Evolutionary conservation across 2,888 invertebrate genomes (phyloP), one percentile per base, ranked within the genome.

Genomic region (Ectropis crepuscularia): DNA sequence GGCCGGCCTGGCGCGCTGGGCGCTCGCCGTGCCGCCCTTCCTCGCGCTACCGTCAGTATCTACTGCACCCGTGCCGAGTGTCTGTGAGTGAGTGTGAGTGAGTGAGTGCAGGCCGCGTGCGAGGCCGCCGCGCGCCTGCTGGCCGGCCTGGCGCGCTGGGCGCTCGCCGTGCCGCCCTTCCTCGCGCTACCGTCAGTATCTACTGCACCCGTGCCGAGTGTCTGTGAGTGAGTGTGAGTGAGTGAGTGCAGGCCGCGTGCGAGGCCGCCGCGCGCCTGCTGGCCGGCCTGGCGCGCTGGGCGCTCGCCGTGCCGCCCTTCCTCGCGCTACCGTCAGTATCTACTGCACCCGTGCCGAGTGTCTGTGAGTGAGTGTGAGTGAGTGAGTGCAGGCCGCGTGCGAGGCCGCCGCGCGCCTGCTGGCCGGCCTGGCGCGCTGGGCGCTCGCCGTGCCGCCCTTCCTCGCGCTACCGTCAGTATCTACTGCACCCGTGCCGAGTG

Each of bases 61-160:
- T 28, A 28, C 16, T 28, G 16, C 16, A 28, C 16, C 16, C 16
- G 16, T 28, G 16, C 16, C 16, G 2, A 1, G 16, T 28, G 16
- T 28, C 16, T 28, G 16, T 39, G 51, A 6, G 95, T 97, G 6
- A 96, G 97, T 75, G 97, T 98, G 10, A 95, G 97, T 89, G 94
- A 98, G 76, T 98, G 98, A 74, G 95, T 98, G 79, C 98, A 99
- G 91, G 98, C 97, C 79, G 97, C 98, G 55, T 99, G 98, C 90
- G 99, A 99, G 93, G 97, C 97, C 73, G 98, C 98, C 36, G 98
- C 99, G 2, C 93, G 99, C 53, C 94, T 99, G 59, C 94, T 99
- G 61, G 98, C 98, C 80, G 94, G 98, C 8, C 95, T 96, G 10
- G 96, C 98, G 62, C 96, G 98, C 79, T 99, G 99, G 98, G 95